Percentiles rank a stretch among this genome's conserved stretches.
These are phyloP conservation scores for Osmerus mordax DNA, from an alignment of 2,113 vertebrate genomes.

Conservation along the genomic window DNA sequence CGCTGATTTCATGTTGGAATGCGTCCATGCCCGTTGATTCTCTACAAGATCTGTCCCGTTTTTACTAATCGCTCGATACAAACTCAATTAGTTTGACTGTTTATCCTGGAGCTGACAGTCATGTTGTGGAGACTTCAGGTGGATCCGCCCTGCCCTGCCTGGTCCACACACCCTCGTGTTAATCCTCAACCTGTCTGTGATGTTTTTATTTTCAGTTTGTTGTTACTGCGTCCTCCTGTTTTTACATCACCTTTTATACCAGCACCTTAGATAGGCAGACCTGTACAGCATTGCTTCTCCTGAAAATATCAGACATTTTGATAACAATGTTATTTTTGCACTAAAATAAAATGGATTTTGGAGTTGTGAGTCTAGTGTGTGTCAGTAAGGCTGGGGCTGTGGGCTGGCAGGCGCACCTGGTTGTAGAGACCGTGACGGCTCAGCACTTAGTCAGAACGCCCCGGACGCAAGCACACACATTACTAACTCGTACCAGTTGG, in stretches of 20 bases:
- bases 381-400: constrained; percentile 10
- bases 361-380: constrained; percentile 39
- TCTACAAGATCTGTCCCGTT: no score
- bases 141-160: neutral
- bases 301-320: constrained; percentile 40
- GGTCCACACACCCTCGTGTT: neutral
- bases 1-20: no score
- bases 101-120: no score
- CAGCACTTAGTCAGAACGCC: no score
- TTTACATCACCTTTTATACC: constrained; percentile 50
- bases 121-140: no score
- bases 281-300: constrained; percentile 60
- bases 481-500: no score
- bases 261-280: constrained; percentile 72
- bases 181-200: constrained; percentile 7
- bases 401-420: neutral
- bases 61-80: no score
- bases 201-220: constrained; percentile 40
- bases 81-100: no score
- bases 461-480: no score
- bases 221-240: constrained; percentile 49
- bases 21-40: no score
- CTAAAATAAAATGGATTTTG: constrained; percentile 59
- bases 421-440: no score
- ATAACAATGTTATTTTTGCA: constrained; percentile 58